Evolutionary conservation across 1,140 invertebrate genomes (phyloP), one percentile per base, ranked within the genome.

Genomic region (Idris sp.): DNA sequence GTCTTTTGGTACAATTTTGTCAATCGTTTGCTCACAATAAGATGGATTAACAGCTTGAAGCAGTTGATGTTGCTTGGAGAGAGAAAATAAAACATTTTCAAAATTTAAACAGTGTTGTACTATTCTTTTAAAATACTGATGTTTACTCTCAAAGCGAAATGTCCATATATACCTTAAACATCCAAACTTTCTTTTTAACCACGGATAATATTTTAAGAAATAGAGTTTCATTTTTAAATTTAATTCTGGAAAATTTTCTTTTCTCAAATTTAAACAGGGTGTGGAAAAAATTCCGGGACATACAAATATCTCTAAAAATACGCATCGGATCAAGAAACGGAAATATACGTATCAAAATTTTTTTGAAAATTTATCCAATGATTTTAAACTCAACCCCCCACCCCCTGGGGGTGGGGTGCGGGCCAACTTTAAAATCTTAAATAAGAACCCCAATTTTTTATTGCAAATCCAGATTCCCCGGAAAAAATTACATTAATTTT

Each of bases 221-320:
- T 58, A 16, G 26, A 33, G 44, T 19, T 33, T 33, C 43, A 43
- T 26, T 68, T 68, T 30, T 15, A 22, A 25, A n/a, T 31, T 2
- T 49, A 18, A 25, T 46, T 38, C 4, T 16, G 64, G 51, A 43
- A 68, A 68, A 31, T 8, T n/a, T 13, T 22, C 4, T 33, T 16
- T 40, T 33, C 51, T 15, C 1, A 33, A 49, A 19, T 49, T 4
- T 31, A 68, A 14, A 49, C 68, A 77, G n/a, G n/a, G n/a, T n/a
- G n/a, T n/a, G n/a, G n/a, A n/a, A n/a, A n/a, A n/a, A n/a, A n/a
- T n/a, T n/a, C n/a, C n/a, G n/a, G n/a, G n/a, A n/a, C n/a, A n/a
- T n/a, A n/a, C n/a, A n/a, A n/a, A n/a, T n/a, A n/a, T n/a, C n/a
- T n/a, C n/a, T n/a, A n/a, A n/a, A n/a, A n/a, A n/a, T n/a, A n/a